Percentiles rank a stretch among this genome's conserved stretches.
phyloP scores from a whole-genome alignment of 2,797 vertebrate genomes.

The Pseudomugil tenellus region DNA sequence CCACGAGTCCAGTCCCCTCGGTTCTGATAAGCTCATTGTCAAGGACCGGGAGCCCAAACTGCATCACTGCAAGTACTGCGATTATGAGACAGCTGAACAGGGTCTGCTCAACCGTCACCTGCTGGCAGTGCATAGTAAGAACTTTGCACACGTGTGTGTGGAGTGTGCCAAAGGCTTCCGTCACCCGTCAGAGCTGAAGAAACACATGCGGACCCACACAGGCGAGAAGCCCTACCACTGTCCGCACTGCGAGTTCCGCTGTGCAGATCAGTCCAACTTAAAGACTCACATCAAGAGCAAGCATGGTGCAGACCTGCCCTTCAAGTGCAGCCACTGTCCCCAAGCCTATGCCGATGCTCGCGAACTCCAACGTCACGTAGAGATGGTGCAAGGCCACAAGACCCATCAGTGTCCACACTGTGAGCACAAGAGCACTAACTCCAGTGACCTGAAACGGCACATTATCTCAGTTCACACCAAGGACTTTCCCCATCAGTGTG shows the following conservation, averaged over 20 bases:
- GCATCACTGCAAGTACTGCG: slow-evolving; percentile 98
- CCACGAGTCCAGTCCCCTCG: slow-evolving; percentile 94
- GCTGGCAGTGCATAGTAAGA: slow-evolving; percentile 97
- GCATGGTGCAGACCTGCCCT: slow-evolving; percentile 93
- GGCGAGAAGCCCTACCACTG: slow-evolving; percentile 97
- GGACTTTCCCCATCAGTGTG: slow-evolving; percentile 98
- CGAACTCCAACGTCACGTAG: slow-evolving; percentile 92
- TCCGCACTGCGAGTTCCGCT: slow-evolving; percentile 95
- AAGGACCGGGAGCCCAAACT: slow-evolving; percentile 94
- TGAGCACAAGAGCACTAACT: slow-evolving; percentile 99
- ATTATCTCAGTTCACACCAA: slow-evolving; percentile 98
- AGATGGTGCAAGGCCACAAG: slow-evolving; percentile 95
- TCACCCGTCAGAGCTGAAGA: slow-evolving; percentile 97
- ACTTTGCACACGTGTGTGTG: slow-evolving; percentile 98
- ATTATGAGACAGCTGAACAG: slow-evolving; percentile 97
- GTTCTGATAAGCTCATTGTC: slow-evolving; percentile 96
- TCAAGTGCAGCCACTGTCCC: slow-evolving; percentile 95
- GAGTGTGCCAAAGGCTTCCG: slow-evolving; percentile 98
- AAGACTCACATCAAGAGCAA: slow-evolving; percentile 99
- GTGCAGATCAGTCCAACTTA: slow-evolving; percentile 96
- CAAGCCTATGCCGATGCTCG: slow-evolving; percentile 91
- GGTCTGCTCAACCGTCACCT: slow-evolving; percentile 96
- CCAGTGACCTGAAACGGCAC: slow-evolving; percentile 97
- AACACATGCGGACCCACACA: slow-evolving; percentile 98
- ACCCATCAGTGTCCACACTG: slow-evolving; percentile 97